These are phyloP conservation scores for Philereme transversata DNA, from an alignment of 2,888 invertebrate genomes.

Conservation along the genomic window DNA sequence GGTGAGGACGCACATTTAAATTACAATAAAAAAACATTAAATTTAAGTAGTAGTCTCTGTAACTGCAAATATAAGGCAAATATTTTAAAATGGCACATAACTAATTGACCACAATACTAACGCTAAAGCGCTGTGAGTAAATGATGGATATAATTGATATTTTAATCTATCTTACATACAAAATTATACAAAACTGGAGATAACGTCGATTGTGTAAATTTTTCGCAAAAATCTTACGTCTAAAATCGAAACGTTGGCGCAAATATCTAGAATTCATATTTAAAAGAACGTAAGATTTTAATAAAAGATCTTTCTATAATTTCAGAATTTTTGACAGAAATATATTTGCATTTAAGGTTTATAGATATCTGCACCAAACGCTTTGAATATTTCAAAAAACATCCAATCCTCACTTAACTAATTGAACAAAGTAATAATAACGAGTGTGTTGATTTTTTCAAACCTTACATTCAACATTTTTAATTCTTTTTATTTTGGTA, in stretches of 20 bases:
- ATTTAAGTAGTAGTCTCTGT: neutral
- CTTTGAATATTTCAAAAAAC: neutral
- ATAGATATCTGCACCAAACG: neutral
- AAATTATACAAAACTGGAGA: conserved; percentile 9
- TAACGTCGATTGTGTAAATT: neutral
- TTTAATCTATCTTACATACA: neutral
- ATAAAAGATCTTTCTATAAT: neutral
- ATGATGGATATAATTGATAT: neutral
- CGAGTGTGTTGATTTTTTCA: neutral
- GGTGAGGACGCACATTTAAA: neutral
- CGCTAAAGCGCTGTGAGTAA: neutral
- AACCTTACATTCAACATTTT: neutral
- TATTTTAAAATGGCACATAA: conserved; percentile 12
- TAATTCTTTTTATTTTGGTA: neutral
- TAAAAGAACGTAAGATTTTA: neutral
- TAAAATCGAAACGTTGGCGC: neutral
- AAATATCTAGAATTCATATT: too few relatives aligned
- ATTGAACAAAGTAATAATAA: neutral
- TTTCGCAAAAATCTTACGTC: neutral
- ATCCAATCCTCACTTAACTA: neutral
- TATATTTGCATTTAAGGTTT: neutral
- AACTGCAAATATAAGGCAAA: neutral
- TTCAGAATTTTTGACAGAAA: neutral
- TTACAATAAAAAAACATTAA: conserved; percentile 7
- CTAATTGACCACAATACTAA: conserved; percentile 6